phyloP scores from a whole-genome alignment of 2,113 vertebrate genomes.

The Otis tarda region DNA sequence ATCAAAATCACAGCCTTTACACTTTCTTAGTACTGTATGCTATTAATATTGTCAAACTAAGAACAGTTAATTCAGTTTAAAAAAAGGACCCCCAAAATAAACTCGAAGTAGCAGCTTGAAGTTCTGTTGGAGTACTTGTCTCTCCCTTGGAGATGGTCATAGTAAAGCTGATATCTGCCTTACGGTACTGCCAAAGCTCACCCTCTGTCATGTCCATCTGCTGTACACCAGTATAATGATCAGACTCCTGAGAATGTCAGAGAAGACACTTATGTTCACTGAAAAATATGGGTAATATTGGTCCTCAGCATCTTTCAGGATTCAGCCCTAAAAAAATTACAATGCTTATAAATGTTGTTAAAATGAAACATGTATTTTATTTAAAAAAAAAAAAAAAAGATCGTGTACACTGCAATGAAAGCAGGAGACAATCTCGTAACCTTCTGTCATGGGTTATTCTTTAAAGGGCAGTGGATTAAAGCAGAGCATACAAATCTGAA shows the following conservation, averaged over 20 bases:
- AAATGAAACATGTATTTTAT: slow-evolving; percentile 12
- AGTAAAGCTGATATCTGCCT: slow-evolving; percentile 62
- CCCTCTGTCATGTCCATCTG: slow-evolving; percentile 70
- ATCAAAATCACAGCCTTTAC: neutral
- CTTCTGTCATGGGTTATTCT: slow-evolving; percentile 19
- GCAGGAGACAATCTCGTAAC: neutral
- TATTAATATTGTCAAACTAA: neutral
- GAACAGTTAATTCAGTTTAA: neutral
- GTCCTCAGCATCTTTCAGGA: slow-evolving; percentile 24
- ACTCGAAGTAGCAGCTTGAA: slow-evolving; percentile 49
- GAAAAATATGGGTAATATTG: slow-evolving; percentile 27
- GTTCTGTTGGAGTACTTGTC: slow-evolving; percentile 51
- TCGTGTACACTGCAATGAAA: slow-evolving; percentile 16
- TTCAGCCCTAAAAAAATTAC: neutral
- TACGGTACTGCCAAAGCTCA: slow-evolving; percentile 56
- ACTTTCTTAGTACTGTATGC: neutral
- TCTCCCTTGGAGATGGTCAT: slow-evolving; percentile 42
- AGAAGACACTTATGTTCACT: slow-evolving; percentile 36
- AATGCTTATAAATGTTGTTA: neutral
- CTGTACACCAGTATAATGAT: slow-evolving; percentile 58
- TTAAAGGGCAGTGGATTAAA: slow-evolving; percentile 51
- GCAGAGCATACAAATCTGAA: slow-evolving; percentile 22
- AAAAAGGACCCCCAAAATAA: slow-evolving; percentile 31
- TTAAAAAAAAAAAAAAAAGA: neutral
- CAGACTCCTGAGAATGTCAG: slow-evolving; percentile 37